Base-by-base conservation (phyloP, 1,140 invertebrate species). In the Drosophila watanabei region DNA sequence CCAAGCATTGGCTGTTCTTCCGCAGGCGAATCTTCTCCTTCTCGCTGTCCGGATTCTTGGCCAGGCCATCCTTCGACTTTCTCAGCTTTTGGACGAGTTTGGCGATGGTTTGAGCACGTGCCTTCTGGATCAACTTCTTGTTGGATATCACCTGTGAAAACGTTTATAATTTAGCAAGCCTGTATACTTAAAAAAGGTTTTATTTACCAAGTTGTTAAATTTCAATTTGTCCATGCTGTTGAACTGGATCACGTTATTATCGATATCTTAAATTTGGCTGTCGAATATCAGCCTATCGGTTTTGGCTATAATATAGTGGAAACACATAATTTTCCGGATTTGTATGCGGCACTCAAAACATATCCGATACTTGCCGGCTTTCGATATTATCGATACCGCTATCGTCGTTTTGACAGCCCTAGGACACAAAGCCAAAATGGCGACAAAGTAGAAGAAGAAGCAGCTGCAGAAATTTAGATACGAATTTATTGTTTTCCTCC, bases 131-230 rank as follows among this genome's bases (percentile, higher is more conserved):
- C 9, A 60, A 18, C 41, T 92, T 92, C 56, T 93, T 93, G 62
- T 92, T 88, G 73, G 77, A 68, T 41, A 93, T 91, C 2, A 93
- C 81, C 92, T 93, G 37, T 7, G 8, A 9, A 8, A n/a, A 24
- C 35, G 6, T 18, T 43, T n/a, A 45, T 28, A 14, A 16, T 41
- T 11, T 28, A 13, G 20, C 14, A 20, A 5, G 43, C 28, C 18
- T 39, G 11, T 41, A 16, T 39, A 11, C 11, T n/a, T 18, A 33
- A 33, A n/a, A 39, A 28, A 4, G 14, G 4, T 58, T 65, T 54
- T 30, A 81, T 71, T 79, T 80, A 92, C 92, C 85, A 93, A 81
- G 78, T 93, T 93, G 45, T 93, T 93, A 48, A 93, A 91, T 64
- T 90, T 64, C 39, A 93, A 75, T 91, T 91, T 93, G 63, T 93